Evolutionary conservation across 2,113 vertebrate species (phyloP).

Genomic region (Arenaria interpres): DNA sequence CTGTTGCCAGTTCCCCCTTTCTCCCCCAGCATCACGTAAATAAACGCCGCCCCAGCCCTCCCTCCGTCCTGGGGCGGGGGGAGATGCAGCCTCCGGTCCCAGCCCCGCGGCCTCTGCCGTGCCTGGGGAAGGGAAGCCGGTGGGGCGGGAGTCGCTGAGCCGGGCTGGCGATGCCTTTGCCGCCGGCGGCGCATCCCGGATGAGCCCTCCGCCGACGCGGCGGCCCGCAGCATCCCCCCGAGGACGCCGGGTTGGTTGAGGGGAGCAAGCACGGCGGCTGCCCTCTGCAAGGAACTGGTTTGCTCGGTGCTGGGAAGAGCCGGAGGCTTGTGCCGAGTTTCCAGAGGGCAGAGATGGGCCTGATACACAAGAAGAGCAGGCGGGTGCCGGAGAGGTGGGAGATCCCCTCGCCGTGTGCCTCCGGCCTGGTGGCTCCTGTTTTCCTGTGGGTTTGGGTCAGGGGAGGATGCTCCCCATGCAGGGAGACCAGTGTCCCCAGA

Average conservation of each 20-base stretch:
- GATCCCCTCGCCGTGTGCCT: fast-evolving
- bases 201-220: not conserved
- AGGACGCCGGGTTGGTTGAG: not conserved
- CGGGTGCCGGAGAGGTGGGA: fast-evolving
- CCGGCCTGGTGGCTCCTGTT: not conserved
- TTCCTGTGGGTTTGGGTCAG: not conserved
- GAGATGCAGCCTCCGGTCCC: not conserved
- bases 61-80: not conserved
- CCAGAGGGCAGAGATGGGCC: not conserved
- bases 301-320: not conserved
- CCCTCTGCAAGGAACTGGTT: not conserved
- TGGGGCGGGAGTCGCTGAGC: not conserved
- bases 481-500: not conserved
- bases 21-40: not conserved
- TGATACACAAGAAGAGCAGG: not conserved
- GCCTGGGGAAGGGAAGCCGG: not conserved
- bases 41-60: not conserved
- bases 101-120: fast-evolving
- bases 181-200: fast-evolving
- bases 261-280: not conserved
- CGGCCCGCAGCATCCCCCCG: not conserved
- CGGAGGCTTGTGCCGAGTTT: not conserved
- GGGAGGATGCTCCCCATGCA: fast-evolving
- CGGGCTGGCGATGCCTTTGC: not conserved
- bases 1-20: not conserved